These are phyloP conservation scores for Pontoporia blainvillei DNA, from an alignment of 2,113 vertebrate species.

Conservation along the genomic window DNA sequence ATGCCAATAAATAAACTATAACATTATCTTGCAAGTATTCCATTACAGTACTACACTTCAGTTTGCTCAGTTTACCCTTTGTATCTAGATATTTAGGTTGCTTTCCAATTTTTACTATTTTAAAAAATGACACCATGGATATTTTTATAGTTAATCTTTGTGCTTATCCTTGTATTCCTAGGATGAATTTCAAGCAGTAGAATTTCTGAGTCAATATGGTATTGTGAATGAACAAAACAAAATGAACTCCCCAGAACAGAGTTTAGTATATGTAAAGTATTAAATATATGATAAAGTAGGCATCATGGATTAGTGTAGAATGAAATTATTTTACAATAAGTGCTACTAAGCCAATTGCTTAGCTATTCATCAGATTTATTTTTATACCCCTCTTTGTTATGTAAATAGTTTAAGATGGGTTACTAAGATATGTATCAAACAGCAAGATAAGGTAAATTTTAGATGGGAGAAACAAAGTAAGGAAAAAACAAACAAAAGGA, in stretches of 20 bases:
- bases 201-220: neutral
- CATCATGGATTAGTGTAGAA: neutral
- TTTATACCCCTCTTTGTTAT: neutral
- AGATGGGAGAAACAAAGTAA: neutral
- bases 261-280: neutral
- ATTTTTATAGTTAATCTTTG: neutral
- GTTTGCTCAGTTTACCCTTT: neutral
- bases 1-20: neutral
- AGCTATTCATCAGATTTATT: neutral
- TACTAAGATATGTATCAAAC: neutral
- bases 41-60: neutral
- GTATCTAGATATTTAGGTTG: neutral
- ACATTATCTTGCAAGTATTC: neutral
- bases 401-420: neutral
- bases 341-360: neutral
- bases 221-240: neutral
- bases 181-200: neutral
- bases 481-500: neutral
- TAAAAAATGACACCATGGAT: neutral
- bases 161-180: neutral
- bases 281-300: neutral
- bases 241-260: neutral
- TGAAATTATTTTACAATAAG: neutral
- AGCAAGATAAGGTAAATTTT: neutral
- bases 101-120: neutral